phyloP scores from a whole-genome alignment of 2,113 vertebrate genomes.

The Dissostichus mawsoni region DNA sequence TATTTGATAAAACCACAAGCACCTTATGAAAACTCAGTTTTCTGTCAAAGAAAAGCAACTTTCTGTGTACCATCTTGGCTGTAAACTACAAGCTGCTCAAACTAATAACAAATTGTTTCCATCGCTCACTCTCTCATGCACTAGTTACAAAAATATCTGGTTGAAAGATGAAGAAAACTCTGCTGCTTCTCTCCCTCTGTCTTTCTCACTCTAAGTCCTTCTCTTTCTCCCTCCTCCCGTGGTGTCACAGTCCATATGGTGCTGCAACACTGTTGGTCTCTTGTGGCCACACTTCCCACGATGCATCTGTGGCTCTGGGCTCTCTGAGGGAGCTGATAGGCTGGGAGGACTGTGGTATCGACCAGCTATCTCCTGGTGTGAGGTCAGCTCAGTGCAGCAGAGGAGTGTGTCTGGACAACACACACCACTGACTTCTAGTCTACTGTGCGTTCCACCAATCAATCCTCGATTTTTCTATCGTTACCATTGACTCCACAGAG shows the following conservation, averaged over 20 bases:
- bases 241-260: slow-evolving; percentile 85
- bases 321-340: slow-evolving; percentile 74
- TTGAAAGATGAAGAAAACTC: slow-evolving; percentile 38
- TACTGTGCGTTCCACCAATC: slow-evolving; percentile 60
- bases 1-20: slow-evolving; percentile 41
- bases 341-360: slow-evolving; percentile 77
- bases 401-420: slow-evolving; percentile 73
- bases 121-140: slow-evolving; percentile 9
- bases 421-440: slow-evolving; percentile 69
- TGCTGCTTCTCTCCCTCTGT: slow-evolving; percentile 50
- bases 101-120: slow-evolving; percentile 30
- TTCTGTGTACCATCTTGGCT: slow-evolving; percentile 1
- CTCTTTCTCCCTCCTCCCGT: slow-evolving; percentile 69
- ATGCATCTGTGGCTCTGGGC: slow-evolving; percentile 82
- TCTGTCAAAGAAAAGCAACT: neutral
- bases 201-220: slow-evolving; percentile 65
- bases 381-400: slow-evolving; percentile 72
- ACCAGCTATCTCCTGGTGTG: slow-evolving; percentile 76
- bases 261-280: slow-evolving; percentile 84
- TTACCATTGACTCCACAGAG: slow-evolving; percentile 33
- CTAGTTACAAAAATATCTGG: slow-evolving; percentile 43
- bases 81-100: slow-evolving; percentile 37
- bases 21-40: neutral
- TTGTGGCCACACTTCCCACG: slow-evolving; percentile 85
- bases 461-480: slow-evolving; percentile 51